phyloP scores from a whole-genome alignment of 1,140 invertebrate genomes.

The Neodiprion virginianus region DNA sequence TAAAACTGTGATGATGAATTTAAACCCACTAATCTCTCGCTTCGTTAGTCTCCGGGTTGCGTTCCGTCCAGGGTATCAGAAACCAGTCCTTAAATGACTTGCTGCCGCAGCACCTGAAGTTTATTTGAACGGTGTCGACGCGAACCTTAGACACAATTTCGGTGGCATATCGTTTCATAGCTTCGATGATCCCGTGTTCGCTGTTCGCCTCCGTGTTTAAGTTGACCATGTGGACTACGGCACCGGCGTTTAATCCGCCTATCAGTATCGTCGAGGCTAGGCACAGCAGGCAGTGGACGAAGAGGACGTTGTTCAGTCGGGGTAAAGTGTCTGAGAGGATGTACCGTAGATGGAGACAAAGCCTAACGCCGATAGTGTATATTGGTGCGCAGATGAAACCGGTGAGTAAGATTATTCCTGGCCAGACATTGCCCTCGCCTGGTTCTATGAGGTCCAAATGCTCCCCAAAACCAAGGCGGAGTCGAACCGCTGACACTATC shows the following conservation, averaged over 20 bases:
- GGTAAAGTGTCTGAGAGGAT: background rate
- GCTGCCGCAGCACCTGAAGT: slow-evolving; percentile 33
- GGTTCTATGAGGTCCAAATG: slow-evolving; percentile 28
- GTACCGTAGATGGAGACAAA: background rate
- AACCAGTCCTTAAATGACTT: slow-evolving; percentile 34
- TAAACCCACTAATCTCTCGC: slow-evolving; percentile 1
- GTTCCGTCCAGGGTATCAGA: slow-evolving; percentile 23
- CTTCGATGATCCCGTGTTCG: slow-evolving; percentile 23
- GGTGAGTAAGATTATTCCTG: slow-evolving; percentile 17
- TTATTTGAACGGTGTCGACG: slow-evolving; percentile 28
- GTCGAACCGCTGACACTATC: slow-evolving; percentile 26
- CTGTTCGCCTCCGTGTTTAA: slow-evolving; percentile 23
- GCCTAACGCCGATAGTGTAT: slow-evolving; percentile 21
- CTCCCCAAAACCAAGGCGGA: slow-evolving; percentile 23
- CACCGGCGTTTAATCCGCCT: slow-evolving; percentile 19
- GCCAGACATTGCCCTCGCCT: slow-evolving; percentile 30
- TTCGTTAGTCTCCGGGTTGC: slow-evolving; percentile 9
- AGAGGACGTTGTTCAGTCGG: slow-evolving; percentile 23
- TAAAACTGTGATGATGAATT: background rate
- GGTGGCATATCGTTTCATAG: slow-evolving; percentile 26
- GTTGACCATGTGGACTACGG: slow-evolving; percentile 16
- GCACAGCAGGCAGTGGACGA: slow-evolving; percentile 28
- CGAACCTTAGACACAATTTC: slow-evolving; percentile 18
- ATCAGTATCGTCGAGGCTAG: slow-evolving; percentile 30
- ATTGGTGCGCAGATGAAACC: slow-evolving; percentile 24